A percentile compares a stretch with the other conserved stretches of the same genome.
phyloP scores from a whole-genome alignment of 1,140 invertebrate genomes.

The Notospermus geniculatus region DNA sequence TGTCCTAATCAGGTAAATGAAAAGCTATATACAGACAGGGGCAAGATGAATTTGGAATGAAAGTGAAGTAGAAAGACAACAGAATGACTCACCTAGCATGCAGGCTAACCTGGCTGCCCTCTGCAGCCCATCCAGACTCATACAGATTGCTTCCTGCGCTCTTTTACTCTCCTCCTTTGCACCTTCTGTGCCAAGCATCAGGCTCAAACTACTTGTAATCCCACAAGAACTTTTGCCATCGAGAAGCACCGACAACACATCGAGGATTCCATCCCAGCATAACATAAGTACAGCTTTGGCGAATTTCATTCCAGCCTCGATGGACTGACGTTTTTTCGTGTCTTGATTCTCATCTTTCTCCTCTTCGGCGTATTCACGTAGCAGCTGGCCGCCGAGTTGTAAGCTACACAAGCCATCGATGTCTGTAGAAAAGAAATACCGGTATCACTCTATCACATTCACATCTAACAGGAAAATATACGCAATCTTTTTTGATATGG shows the following conservation, averaged over 20 bases:
- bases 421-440: constrained; percentile 68
- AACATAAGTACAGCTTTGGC: constrained; percentile 71
- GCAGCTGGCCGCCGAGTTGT: constrained; percentile 67
- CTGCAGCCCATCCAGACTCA: constrained; percentile 83
- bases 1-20: no score
- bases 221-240: constrained; percentile 61
- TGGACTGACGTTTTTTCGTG: constrained; percentile 34
- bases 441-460: no score
- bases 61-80: no score
- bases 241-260: constrained; percentile 78
- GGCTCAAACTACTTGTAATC: constrained; percentile 52
- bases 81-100: constrained; percentile 61
- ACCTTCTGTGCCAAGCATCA: constrained; percentile 56
- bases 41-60: no score
- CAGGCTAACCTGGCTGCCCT: constrained; percentile 63
- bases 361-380: constrained; percentile 46
- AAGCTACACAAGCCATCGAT: constrained; percentile 76
- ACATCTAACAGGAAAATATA: no score
- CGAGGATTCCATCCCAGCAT: constrained; percentile 87
- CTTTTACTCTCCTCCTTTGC: constrained; percentile 56
- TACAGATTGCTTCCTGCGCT: constrained; percentile 72
- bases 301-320: constrained; percentile 62
- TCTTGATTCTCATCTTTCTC: neutral
- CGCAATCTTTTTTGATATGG: no score
- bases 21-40: no score